These are phyloP conservation scores for Physella acuta DNA, from an alignment of 1,140 invertebrate genomes.

Conservation along the genomic window DNA sequence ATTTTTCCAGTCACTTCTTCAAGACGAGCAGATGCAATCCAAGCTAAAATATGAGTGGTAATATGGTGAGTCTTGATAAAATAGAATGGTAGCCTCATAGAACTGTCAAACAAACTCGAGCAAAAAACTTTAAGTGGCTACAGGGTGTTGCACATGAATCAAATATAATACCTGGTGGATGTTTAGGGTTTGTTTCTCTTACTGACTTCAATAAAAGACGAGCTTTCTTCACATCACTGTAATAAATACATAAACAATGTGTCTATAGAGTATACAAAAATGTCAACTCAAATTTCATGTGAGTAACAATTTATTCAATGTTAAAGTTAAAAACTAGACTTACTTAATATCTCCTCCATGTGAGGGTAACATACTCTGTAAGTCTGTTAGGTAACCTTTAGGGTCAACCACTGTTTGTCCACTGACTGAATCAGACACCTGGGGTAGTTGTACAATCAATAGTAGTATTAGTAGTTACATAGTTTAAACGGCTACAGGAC, in stretches of 20 bases:
- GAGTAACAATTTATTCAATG: neutral
- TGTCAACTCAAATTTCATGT: neutral
- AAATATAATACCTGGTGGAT: slow-evolving; percentile 32
- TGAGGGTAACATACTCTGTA: slow-evolving; percentile 98
- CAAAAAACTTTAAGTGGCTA: no score
- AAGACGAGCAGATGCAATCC: slow-evolving; percentile 97
- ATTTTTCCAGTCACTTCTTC: slow-evolving; percentile 99
- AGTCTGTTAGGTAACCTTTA: slow-evolving; percentile 96
- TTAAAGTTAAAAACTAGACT: slow-evolving; percentile 34
- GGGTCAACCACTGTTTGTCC: slow-evolving; percentile 99
- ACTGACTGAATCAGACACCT: slow-evolving; percentile 94
- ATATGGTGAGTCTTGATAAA: neutral
- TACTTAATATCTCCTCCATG: slow-evolving; percentile 96
- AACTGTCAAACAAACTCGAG: no score
- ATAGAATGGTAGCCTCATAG: no score
- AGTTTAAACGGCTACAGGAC: no score
- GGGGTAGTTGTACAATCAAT: slow-evolving; percentile 14
- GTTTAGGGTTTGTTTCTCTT: slow-evolving; percentile 67
- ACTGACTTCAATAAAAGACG: slow-evolving; percentile 94
- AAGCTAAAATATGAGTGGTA: slow-evolving; percentile 66
- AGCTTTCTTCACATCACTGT: slow-evolving; percentile 95
- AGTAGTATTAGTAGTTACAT: no score
- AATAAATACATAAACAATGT: slow-evolving; percentile 32
- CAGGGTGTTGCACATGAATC: no score
- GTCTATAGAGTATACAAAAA: neutral